Percentiles rank a stretch among this genome's conserved stretches.
phyloP scores from a whole-genome alignment of 2,888 invertebrate genomes.

The Homarus gammarus region DNA sequence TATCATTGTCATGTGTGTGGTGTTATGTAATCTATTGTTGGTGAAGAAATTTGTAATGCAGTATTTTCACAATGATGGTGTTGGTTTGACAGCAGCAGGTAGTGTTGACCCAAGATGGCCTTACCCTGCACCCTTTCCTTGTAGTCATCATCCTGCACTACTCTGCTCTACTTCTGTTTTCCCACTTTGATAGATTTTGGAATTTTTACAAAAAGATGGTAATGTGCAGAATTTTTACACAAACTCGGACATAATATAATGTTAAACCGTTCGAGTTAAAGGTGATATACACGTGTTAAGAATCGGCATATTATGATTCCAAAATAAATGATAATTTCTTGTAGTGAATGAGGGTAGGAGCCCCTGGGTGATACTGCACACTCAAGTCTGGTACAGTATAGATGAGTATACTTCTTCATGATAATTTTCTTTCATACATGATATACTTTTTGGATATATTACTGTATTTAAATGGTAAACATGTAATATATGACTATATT shows the following conservation, averaged over 20 bases:
- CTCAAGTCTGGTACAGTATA: not conserved
- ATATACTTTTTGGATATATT: conserved; percentile 20
- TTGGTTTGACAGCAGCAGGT: conserved; percentile 21
- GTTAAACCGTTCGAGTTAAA: too few species aligned
- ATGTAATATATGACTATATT: conserved; percentile 18
- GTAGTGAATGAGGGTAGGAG: conserved; percentile 13
- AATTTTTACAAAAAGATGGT: not conserved
- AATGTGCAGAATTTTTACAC: not conserved
- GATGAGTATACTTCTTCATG: conserved; percentile 9
- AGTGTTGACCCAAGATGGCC: conserved; percentile 21
- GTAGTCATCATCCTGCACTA: conserved; percentile 27
- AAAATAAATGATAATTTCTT: not conserved
- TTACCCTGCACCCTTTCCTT: conserved; percentile 27
- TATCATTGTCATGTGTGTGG: conserved; percentile 52
- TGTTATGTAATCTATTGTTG: conserved; percentile 17
- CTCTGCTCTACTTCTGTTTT: conserved; percentile 6
- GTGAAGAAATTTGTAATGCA: conserved; percentile 32
- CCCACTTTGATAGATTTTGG: conserved; percentile 3
- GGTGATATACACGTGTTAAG: not conserved
- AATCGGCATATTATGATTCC: conserved; percentile 10
- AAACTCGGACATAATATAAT: not conserved
- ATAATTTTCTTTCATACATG: conserved; percentile 5
- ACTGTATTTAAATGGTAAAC: conserved; percentile 5
- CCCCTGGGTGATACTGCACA: conserved; percentile 6
- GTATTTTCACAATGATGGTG: conserved; percentile 3